Evolutionary conservation across 2,113 vertebrate species (phyloP).

Genomic region (Sander lucioperca): DNA sequence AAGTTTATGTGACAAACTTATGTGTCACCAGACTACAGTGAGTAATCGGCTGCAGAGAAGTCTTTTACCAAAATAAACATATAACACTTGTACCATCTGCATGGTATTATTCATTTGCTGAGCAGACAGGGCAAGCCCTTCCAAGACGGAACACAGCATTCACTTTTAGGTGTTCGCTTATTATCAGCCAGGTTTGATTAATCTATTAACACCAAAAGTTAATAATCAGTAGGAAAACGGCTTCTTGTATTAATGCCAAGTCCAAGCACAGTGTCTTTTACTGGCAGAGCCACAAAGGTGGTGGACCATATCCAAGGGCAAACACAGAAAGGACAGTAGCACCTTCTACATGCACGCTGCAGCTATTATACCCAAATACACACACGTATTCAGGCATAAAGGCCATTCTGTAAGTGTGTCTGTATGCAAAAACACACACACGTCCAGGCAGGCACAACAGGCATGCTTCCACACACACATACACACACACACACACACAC

Average conservation of each 20-base stretch:
- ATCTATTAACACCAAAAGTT: conserved; percentile 61
- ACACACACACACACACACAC: conserved; percentile 28
- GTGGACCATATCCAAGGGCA: conserved; percentile 55
- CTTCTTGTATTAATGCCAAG: conserved; percentile 43
- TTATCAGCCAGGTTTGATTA: conserved; percentile 56
- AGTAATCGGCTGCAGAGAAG: conserved; percentile 57
- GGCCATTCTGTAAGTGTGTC: background rate
- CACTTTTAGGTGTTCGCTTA: conserved; percentile 38
- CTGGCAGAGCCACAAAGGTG: conserved; percentile 53
- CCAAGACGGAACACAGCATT: conserved; percentile 24
- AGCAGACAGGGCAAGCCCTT: conserved; percentile 45
- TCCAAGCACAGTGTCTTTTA: conserved; percentile 36
- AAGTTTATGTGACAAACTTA: conserved; percentile 67
- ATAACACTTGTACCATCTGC: conserved; percentile 58
- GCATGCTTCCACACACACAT: conserved; percentile 4
- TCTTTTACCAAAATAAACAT: conserved; percentile 53
- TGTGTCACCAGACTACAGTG: conserved; percentile 60
- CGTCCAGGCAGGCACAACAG: conserved; percentile 15
- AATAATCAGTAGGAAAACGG: conserved; percentile 42
- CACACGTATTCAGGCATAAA: conserved; percentile 4
- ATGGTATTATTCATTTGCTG: conserved; percentile 68
- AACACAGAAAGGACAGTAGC: conserved; percentile 46
- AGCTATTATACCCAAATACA: conserved; percentile 51
- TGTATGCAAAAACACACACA: conserved; percentile 24
- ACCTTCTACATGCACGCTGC: conserved; percentile 1